Evolutionary conservation across 2,797 vertebrate species (phyloP), one percentile per base, ranked within the genome.

Genomic region (Coregonus sp.): DNA sequence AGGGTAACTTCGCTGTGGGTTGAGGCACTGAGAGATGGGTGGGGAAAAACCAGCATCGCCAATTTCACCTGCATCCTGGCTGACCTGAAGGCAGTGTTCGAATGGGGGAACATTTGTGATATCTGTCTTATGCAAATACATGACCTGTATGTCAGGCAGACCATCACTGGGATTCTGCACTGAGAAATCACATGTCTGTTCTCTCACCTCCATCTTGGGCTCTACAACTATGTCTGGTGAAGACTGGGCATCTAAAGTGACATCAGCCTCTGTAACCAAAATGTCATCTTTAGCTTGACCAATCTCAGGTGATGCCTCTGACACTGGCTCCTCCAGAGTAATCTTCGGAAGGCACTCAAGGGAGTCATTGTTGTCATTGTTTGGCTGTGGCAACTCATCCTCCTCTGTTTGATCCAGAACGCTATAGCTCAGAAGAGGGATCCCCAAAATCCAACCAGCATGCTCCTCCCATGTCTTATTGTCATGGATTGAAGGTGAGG

Each of bases 361-460:
- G 68, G 6, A 18, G 0, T 79, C 52, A 25, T 59, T 72, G 11
- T 80, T 59, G 1, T 56, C n/a, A 20, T 59, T 31, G 63, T 78
- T 70, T 67, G 75, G 15, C 9, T 16, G 54, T 50, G 69, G 52
- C 12, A 29, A 18, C 59, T 80, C 52, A 33, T 16, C 59, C 4
- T 77, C 71, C 59, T 83, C 80, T 40, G 75, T 59, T 61, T 81
- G 51, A 31, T 74, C 76, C 75, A 85, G 66, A 29, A 52, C 51
- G 52, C 75, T n/a, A 14, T 72, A 52, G 56, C 88, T 84, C 1
- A 77, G 56, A 5, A 91, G 78, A 74, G 84, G 50, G 75, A 90
- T 88, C 75, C 88, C 92, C n/a, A 92, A 75, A 76, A 92, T 93
- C 56, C 87, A 86, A 72, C 90, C 84, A 54, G 90, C 84, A 0